phyloP scores from a whole-genome alignment of 2,113 vertebrate species.

The Triplophysa dalaica region DNA sequence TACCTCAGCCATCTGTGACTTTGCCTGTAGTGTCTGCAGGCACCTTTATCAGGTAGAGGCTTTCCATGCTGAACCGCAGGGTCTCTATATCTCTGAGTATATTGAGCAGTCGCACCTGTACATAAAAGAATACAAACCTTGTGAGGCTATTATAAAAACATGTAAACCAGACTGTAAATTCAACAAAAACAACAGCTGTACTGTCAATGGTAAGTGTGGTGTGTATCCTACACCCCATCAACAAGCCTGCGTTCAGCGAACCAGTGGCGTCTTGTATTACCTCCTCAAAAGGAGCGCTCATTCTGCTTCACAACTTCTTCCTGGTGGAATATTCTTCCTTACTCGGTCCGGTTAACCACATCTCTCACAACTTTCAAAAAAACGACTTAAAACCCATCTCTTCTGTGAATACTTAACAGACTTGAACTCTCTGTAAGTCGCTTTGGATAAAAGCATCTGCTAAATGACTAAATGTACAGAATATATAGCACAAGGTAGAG shows the following conservation, averaged over 20 bases:
- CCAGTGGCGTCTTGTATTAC: too few species aligned
- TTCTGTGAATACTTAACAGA: too few species aligned
- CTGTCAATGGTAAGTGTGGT: neutral
- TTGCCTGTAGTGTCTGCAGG: conserved; percentile 78
- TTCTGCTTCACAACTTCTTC: too few species aligned
- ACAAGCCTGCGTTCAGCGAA: too few species aligned
- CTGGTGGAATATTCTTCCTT: too few species aligned
- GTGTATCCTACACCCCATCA: too few species aligned
- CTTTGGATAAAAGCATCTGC: too few species aligned
- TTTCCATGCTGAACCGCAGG: conserved; percentile 78
- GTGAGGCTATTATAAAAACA: neutral
- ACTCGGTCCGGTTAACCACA: too few species aligned
- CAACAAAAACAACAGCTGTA: neutral
- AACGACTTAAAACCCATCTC: too few species aligned
- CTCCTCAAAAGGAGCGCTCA: too few species aligned
- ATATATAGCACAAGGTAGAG: conserved; percentile 25
- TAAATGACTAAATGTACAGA: neutral
- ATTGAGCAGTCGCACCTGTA: conserved; percentile 40
- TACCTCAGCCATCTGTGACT: conserved; percentile 82
- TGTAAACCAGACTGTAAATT: neutral
- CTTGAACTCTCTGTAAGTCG: too few species aligned
- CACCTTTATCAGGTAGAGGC: conserved; percentile 75
- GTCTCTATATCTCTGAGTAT: conserved; percentile 62
- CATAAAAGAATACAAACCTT: conserved; percentile 51
- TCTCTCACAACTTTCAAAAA: too few species aligned